phyloP scores from a whole-genome alignment of 2,797 vertebrate genomes.

The Heliangelus exortis region DNA sequence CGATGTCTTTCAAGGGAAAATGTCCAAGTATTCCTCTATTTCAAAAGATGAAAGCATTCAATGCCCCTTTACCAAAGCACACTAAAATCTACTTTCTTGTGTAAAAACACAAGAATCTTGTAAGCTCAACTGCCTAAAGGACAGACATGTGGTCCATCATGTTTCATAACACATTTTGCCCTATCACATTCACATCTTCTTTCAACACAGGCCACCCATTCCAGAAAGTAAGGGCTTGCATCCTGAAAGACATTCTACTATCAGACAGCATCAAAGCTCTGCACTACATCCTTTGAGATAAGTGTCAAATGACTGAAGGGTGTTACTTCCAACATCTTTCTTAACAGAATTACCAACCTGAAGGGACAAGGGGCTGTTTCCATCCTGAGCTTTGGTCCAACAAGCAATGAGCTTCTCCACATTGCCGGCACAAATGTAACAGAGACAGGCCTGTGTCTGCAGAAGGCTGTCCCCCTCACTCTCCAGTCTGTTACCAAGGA shows the following conservation, averaged over 20 bases:
- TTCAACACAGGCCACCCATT: neutral
- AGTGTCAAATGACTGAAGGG: neutral
- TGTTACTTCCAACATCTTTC: neutral
- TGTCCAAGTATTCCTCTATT: rapidly evolving
- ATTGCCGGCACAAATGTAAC: constrained; percentile 95
- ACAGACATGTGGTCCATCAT: neutral
- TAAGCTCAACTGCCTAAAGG: neutral
- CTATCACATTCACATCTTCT: neutral
- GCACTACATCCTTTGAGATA: neutral
- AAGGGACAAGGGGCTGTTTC: constrained; percentile 86
- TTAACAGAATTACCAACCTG: constrained; percentile 82
- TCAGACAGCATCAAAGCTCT: neutral
- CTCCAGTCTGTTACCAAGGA: constrained; percentile 90
- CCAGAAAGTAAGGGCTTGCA: neutral
- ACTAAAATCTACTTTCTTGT: too few species aligned
- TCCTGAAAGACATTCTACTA: neutral
- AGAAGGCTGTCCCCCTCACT: constrained; percentile 81
- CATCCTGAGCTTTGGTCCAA: constrained; percentile 89
- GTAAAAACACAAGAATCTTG: neutral
- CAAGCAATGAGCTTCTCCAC: constrained; percentile 93
- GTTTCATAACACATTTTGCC: neutral
- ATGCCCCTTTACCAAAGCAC: neutral
- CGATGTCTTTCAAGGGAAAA: neutral
- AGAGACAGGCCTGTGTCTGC: constrained; percentile 91
- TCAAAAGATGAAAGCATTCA: neutral